Evolutionary conservation across 1,140 invertebrate genomes (phyloP), one percentile per base, ranked within the genome.

Genomic region (Drosophila pruinosa): DNA sequence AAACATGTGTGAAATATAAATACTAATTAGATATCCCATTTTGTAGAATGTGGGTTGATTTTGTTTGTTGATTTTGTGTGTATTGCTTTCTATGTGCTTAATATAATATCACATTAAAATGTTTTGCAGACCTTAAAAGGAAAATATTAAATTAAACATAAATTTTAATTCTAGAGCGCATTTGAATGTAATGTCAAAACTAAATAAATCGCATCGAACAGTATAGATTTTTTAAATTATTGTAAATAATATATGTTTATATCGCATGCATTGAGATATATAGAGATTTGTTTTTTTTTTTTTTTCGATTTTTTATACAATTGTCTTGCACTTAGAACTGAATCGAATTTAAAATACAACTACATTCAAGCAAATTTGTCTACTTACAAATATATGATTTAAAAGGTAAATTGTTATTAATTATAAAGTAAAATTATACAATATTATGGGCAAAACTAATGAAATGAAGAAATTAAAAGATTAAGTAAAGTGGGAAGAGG

Each of bases 51-150:
- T 45, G 26, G 39, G 10, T 47, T 48, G 36, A 52, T 22, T 48
- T 39, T 58, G 31, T 70, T 45, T 26, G 53, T 53, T 58, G 31
- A 63, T 45, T 26, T 53, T 53, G 39, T 39, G 31, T 61, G n/a
- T 53, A 38, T 53, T 53, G 53, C 24, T 28, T 58, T 59, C 36
- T 61, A 68, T 72, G 69, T 78, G 80, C 86, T 89, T 89, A 89
- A 89, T 78, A 89, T 89, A 85, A 89, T 89, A 89, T 89, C 86
- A 89, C 86, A 89, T 77, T 65, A 85, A 89, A 74, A 79, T 72
- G 50, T 70, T 86, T 72, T 71, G 26, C 74, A 83, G 38, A 61
- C 57, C 71, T 65, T 72, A 65, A 69, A 76, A 22, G 54, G n/a
- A 53, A 54, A 31, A 38, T 41, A 39, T 36, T 28, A 56, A 65